Conservation (phyloP, 2,113 vertebrate genomes). For the Callospermophilus lateralis region DNA sequence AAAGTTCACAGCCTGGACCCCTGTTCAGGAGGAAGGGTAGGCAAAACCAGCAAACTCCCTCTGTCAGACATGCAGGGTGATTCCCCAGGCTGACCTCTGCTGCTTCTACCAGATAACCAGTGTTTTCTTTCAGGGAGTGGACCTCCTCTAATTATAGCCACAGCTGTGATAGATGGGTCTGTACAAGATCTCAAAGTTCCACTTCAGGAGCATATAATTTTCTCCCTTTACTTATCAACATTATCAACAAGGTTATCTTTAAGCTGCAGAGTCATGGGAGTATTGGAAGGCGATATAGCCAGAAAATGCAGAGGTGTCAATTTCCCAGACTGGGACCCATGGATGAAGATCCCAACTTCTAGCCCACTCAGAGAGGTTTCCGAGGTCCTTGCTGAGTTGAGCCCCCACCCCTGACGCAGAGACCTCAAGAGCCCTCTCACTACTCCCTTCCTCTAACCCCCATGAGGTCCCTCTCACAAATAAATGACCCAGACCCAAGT, state of each 20-base stretch:
- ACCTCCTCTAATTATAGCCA: neutral
- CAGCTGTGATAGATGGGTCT: no score
- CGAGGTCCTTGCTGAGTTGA: neutral
- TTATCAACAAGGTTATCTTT: neutral
- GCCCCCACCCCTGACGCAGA: no score
- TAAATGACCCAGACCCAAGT: neutral
- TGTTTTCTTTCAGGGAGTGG: neutral
- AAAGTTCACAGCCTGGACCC: neutral
- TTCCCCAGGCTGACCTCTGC: neutral
- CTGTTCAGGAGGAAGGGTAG: rapidly evolving
- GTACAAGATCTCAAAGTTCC: neutral
- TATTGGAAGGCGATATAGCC: neutral
- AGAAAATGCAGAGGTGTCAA: neutral
- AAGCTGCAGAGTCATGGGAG: neutral
- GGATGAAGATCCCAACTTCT: neutral
- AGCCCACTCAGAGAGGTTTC: neutral
- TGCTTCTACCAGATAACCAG: neutral
- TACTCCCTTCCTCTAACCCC: neutral
- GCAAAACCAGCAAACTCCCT: neutral
- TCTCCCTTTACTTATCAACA: neutral
- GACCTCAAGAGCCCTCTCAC: no score
- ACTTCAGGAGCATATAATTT: no score
- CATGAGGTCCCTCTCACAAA: neutral
- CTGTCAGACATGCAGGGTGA: rapidly evolving
- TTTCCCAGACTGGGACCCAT: neutral